These are phyloP conservation scores for Therioaphis trifolii DNA, from an alignment of 2,888 invertebrate genomes.

Conservation along the genomic window DNA sequence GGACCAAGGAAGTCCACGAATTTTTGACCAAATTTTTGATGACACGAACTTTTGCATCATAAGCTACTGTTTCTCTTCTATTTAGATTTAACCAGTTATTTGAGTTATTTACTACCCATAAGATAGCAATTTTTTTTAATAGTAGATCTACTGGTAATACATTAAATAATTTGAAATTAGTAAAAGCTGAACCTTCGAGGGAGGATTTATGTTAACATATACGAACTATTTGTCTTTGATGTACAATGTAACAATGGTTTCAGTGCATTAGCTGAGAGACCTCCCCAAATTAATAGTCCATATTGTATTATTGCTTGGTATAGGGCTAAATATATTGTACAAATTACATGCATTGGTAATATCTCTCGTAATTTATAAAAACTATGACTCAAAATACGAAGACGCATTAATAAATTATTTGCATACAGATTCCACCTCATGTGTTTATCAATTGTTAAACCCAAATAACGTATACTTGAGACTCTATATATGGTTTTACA, in stretches of 20 bases:
- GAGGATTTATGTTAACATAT: slow-evolving; percentile 6
- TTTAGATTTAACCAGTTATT: too few relatives aligned
- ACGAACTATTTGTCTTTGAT: slow-evolving; percentile 4
- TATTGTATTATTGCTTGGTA: slow-evolving; percentile 13
- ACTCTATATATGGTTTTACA: slow-evolving; percentile 5
- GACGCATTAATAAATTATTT: slow-evolving; percentile 15
- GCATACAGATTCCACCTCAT: slow-evolving; percentile 2
- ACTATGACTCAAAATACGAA: slow-evolving; percentile 25
- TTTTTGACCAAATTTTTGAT: too few relatives aligned
- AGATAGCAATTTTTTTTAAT: not conserved
- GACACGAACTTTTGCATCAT: too few relatives aligned
- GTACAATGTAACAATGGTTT: not conserved
- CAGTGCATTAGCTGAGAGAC: not conserved
- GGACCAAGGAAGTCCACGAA: too few relatives aligned
- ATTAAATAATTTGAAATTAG: slow-evolving; percentile 23
- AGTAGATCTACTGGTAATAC: slow-evolving; percentile 10
- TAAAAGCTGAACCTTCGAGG: not conserved
- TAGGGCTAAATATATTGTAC: not conserved
- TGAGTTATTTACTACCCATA: too few relatives aligned
- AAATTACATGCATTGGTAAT: slow-evolving; percentile 4
- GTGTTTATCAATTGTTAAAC: slow-evolving; percentile 21
- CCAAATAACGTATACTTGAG: slow-evolving; percentile 34
- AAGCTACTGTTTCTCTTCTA: too few relatives aligned
- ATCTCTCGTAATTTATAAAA: slow-evolving; percentile 13
- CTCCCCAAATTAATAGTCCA: not conserved